These are phyloP conservation scores for Actenoides lindsayi DNA, from an alignment of 2,113 vertebrate genomes.

Conservation along the genomic window DNA sequence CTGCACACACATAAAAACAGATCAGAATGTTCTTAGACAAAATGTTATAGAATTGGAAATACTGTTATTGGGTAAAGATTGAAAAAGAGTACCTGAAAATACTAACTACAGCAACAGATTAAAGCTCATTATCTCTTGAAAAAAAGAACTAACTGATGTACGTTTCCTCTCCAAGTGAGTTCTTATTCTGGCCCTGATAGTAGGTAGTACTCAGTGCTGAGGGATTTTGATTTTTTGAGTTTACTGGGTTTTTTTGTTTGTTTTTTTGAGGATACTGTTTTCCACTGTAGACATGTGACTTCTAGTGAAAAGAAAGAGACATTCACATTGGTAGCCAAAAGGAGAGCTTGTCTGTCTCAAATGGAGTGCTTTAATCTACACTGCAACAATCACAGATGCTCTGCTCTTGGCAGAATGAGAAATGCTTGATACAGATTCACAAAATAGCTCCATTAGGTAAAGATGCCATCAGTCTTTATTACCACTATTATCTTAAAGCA, in stretches of 20 bases:
- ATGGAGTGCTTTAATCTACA: not conserved
- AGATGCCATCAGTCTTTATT: conserved; percentile 31
- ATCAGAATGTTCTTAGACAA: not conserved
- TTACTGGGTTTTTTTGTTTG: too few species aligned
- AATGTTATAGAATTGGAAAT: not conserved
- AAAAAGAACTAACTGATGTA: not conserved
- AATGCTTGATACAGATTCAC: conserved; percentile 23
- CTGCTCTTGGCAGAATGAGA: conserved; percentile 50
- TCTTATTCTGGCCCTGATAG: not conserved
- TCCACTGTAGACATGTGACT: not conserved
- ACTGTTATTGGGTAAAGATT: not conserved
- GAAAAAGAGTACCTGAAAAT: not conserved
- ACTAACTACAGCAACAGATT: not conserved
- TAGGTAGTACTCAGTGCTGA: not conserved
- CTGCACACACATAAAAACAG: not conserved
- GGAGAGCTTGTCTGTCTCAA: not conserved
- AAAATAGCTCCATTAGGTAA: conserved; percentile 48
- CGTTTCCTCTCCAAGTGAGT: not conserved
- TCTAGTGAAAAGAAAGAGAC: not conserved
- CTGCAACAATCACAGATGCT: conserved; percentile 52
- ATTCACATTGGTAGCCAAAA: not conserved
- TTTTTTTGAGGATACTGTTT: not conserved
- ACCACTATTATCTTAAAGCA: conserved; percentile 31
- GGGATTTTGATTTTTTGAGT: not conserved
- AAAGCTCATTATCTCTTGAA: not conserved